Conservation (phyloP, 2,888 invertebrate genomes). For the Sceliomorpha sp. region DNA sequence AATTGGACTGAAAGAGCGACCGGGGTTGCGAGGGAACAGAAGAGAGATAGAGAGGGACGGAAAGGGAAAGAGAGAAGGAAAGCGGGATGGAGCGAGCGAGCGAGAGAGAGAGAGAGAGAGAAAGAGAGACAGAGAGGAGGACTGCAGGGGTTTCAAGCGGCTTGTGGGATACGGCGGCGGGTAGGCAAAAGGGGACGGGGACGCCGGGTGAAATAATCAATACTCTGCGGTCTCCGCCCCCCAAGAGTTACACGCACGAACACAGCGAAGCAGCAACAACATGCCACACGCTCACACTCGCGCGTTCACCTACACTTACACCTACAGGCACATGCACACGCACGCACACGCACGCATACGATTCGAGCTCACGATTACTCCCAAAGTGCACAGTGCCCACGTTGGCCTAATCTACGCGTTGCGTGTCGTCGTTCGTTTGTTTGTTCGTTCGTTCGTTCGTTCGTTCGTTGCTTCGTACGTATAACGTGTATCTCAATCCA, state of each 20-base stretch:
- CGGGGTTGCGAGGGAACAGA: neutral
- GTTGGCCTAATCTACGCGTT: too few relatives aligned
- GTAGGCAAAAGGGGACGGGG: slow-evolving; percentile 61
- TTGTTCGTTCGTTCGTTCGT: too few relatives aligned
- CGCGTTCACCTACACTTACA: too few relatives aligned
- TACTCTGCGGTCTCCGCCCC: slow-evolving; percentile 78
- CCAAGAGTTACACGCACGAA: slow-evolving; percentile 73
- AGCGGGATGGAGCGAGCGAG: neutral
- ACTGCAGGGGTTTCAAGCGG: slow-evolving; percentile 52
- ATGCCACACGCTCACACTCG: too few relatives aligned
- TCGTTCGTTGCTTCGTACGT: too few relatives aligned
- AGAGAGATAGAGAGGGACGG: slow-evolving; percentile 7
- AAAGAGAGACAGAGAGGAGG: slow-evolving; percentile 23
- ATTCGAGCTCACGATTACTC: too few relatives aligned
- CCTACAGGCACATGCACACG: too few relatives aligned
- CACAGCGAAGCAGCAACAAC: too few relatives aligned
- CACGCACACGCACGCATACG: too few relatives aligned
- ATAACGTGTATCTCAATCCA: too few relatives aligned
- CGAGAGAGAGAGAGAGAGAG: slow-evolving; percentile 15
- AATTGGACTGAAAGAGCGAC: slow-evolving; percentile 34
- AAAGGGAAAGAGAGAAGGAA: neutral
- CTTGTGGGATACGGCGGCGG: slow-evolving; percentile 55
- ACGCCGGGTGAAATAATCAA: slow-evolving; percentile 77
- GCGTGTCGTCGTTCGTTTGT: too few relatives aligned
- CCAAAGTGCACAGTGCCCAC: too few relatives aligned